Evolutionary conservation across 2,888 invertebrate species (phyloP).

Genomic region (Pardosa pseudoannulata): DNA sequence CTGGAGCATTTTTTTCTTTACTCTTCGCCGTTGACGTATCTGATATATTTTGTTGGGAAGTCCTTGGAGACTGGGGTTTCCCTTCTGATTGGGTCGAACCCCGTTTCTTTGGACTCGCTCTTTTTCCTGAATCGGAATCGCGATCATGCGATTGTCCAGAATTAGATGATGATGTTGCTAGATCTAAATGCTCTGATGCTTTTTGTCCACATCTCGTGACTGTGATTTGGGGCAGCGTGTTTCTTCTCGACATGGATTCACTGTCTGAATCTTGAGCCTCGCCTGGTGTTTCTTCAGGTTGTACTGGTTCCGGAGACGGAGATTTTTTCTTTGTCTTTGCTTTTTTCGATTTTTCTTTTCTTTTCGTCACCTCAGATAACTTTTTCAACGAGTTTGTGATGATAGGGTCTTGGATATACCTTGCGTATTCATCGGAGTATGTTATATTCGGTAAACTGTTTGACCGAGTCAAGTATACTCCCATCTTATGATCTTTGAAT

Average conservation of each 20-base stretch:
- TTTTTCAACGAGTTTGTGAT: constrained; percentile 38
- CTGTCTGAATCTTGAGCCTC: constrained; percentile 9
- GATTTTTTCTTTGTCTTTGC: constrained; percentile 35
- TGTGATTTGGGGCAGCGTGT: constrained; percentile 61
- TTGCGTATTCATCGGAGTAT: constrained; percentile 11
- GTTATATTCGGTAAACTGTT: constrained; percentile 54
- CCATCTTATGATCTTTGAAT: background rate
- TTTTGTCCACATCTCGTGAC: constrained; percentile 44
- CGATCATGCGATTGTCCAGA: constrained; percentile 37
- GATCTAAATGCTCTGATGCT: constrained; percentile 43
- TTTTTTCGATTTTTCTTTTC: constrained; percentile 28
- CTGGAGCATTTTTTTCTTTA: background rate
- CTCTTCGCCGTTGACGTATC: background rate
- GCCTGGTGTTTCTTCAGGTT: background rate
- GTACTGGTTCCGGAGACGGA: constrained; percentile 24
- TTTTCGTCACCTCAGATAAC: constrained; percentile 32
- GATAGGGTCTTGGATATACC: constrained; percentile 33
- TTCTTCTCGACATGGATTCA: constrained; percentile 40
- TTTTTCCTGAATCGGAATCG: constrained; percentile 25
- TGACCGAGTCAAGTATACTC: constrained; percentile 7
- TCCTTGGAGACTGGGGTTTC: background rate
- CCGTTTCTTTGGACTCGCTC: background rate
- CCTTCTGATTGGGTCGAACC: background rate
- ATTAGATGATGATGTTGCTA: constrained; percentile 30
- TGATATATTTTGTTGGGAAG: background rate